Evolutionary conservation across 2,113 vertebrate genomes (phyloP).

Genomic region (Phasianus colchicus): DNA sequence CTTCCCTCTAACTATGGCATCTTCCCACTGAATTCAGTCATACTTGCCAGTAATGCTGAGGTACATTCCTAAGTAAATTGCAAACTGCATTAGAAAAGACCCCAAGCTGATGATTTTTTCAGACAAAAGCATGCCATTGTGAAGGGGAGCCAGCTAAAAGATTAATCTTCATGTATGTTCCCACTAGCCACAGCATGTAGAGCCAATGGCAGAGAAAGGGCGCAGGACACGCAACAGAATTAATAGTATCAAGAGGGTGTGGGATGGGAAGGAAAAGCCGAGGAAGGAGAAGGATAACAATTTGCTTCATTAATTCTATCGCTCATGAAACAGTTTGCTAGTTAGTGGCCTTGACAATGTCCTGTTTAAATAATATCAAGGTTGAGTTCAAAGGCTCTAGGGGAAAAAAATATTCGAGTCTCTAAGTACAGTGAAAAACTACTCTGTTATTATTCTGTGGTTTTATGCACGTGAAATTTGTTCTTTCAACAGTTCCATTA

Average conservation of each 20-base stretch:
- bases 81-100: background rate
- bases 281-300: background rate
- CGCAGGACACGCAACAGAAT: accelerated
- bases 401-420: conserved; percentile 41
- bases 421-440: conserved; percentile 58
- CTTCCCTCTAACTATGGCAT: background rate
- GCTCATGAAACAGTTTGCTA: conserved; percentile 5
- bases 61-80: background rate
- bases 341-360: conserved; percentile 25
- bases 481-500: conserved; percentile 61
- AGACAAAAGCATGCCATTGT: background rate
- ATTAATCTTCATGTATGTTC: background rate
- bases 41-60: background rate
- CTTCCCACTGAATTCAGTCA: background rate
- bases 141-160: background rate
- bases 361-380: conserved; percentile 59
- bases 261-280: background rate
- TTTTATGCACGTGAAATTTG: conserved; percentile 41
- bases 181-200: background rate
- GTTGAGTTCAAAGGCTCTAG: conserved; percentile 20
- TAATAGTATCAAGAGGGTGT: background rate
- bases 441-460: conserved; percentile 50
- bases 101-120: background rate
- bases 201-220: background rate
- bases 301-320: background rate